A percentile compares a stretch with the other conserved stretches of the same genome.
Evolutionary conservation across 2,888 invertebrate genomes (phyloP).

Genomic region (Mesoligia furuncula): DNA sequence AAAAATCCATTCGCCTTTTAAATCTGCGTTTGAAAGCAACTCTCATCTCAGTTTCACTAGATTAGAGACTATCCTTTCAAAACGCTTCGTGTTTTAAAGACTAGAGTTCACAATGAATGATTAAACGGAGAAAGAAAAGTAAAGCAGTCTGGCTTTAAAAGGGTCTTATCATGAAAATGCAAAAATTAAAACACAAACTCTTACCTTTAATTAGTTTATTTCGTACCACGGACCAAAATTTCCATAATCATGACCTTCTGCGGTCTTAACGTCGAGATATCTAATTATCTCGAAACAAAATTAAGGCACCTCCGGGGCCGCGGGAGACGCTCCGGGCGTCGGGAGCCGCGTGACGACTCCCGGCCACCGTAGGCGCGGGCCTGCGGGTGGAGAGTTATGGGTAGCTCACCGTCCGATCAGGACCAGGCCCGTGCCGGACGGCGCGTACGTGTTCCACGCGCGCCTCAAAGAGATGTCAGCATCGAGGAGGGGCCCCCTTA

Average conservation of each 20-base stretch:
- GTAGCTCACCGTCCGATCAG: too few species aligned
- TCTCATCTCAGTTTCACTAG: not conserved
- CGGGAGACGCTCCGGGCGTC: too few species aligned
- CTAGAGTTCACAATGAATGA: not conserved
- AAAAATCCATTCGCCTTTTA: not conserved
- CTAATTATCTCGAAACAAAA: constrained; percentile 41
- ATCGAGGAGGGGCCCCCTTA: too few species aligned
- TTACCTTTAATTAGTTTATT: constrained; percentile 1
- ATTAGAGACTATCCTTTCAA: too few species aligned
- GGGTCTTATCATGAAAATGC: not conserved
- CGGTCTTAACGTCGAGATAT: constrained; percentile 37
- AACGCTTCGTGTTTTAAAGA: too few species aligned
- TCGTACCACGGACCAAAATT: not conserved
- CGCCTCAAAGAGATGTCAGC: too few species aligned
- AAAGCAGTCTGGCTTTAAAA: not conserved
- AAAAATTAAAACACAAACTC: not conserved
- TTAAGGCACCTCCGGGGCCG: too few species aligned
- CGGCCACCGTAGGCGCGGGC: too few species aligned
- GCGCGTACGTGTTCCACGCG: too few species aligned
- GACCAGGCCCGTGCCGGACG: too few species aligned
- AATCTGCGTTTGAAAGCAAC: not conserved
- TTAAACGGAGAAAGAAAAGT: not conserved
- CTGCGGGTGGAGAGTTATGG: too few species aligned
- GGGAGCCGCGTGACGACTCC: too few species aligned
- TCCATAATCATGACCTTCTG: not conserved